Evolutionary conservation across 2,113 vertebrate species (phyloP), one percentile per base, ranked within the genome.

Genomic region (rat (Rattus norvegicus)): DNA sequence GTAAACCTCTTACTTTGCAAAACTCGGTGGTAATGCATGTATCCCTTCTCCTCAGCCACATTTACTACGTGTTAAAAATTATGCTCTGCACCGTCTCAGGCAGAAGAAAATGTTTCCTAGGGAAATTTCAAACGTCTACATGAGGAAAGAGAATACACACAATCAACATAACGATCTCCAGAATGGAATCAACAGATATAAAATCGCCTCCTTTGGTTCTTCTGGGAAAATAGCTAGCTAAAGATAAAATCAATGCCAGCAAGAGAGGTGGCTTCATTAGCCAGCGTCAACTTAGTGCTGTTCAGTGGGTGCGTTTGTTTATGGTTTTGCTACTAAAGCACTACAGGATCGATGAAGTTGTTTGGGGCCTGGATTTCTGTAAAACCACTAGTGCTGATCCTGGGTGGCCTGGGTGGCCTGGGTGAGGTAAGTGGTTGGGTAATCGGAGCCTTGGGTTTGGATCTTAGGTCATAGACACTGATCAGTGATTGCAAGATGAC

Each of bases 1-100:
- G 92, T 95, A 97, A 98, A 98, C 92, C 94, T 97, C 97, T 97
- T 97, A 97, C 96, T 96, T 93, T 94, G 96, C 96, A 96, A 97
- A 97, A 97, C 80, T 93, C 75, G 12, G 0, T 93, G 72, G 93
- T 95, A 95, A 97, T 94, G 90, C 94, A 94, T 90, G 92, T 90
- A 93, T 96, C 97, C 97, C 97, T 97, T 97, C 96, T 87, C 92
- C 94, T 95, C 96, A 96, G 96, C 92, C 97, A 96, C 95, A 97
- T 97, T 97, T 97, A 95, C 96, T 97, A 54, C 52, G 81, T 91
- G 93, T 97, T 97, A 96, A 97, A 97, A 97, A 97, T 90, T 87
- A 96, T 94, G 95, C 65, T 97, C 73, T 92, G 22, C 94, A 96
- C 95, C 96, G 85, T 97, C 97, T 95, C 47, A 93, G 93, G 92